These are phyloP conservation scores for Noctua pronuba DNA, from an alignment of 2,888 invertebrate species.

Conservation along the genomic window DNA sequence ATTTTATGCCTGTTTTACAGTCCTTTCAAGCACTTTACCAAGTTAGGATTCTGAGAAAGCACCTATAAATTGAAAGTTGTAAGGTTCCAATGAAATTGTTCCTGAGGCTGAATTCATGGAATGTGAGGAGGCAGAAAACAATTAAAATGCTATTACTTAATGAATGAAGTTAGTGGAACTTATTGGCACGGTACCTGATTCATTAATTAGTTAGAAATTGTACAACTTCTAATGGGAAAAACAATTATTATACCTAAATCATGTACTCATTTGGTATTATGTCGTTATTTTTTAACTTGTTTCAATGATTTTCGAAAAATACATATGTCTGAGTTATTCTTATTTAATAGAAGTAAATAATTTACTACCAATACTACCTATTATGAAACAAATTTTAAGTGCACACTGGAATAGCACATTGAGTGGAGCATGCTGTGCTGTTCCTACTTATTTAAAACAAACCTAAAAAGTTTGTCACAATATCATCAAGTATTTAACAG, in stretches of 20 bases:
- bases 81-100: not conserved
- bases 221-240: slow-evolving; percentile 31
- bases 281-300: not conserved
- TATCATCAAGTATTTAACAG: slow-evolving; percentile 4
- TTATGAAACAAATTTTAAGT: not conserved
- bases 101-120: not conserved
- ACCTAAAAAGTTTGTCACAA: not conserved
- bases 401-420: not conserved
- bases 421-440: not conserved
- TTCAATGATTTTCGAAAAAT: not conserved
- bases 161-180: slow-evolving; percentile 13
- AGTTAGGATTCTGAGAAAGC: slow-evolving; percentile 1
- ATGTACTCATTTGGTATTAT: slow-evolving; percentile 15
- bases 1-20: slow-evolving; percentile 5
- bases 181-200: slow-evolving; percentile 11
- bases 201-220: slow-evolving; percentile 30
- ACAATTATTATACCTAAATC: not conserved
- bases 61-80: not conserved
- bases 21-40: not conserved
- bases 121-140: not conserved
- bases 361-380: not conserved
- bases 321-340: not conserved
- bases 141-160: slow-evolving; percentile 27
- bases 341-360: not conserved
- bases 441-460: not conserved